These are phyloP conservation scores for Caenorhabditis sp. DNA, from an alignment of 2,888 invertebrate species.

Conservation along the genomic window DNA sequence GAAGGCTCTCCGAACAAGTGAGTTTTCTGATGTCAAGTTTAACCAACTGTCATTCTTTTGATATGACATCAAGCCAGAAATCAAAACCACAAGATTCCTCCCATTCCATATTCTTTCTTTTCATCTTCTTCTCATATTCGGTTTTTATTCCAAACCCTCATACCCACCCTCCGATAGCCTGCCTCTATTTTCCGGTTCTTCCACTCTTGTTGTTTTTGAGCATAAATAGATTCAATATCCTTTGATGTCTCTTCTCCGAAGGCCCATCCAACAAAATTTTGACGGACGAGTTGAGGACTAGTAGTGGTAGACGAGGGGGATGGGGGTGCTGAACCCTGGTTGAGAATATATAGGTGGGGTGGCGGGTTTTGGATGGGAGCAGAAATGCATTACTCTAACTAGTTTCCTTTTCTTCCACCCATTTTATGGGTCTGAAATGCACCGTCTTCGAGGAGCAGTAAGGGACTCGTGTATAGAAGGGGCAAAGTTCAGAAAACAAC, in stretches of 20 bases:
- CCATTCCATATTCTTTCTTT: slow-evolving; percentile 11
- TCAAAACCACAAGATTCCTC: slow-evolving; percentile 15
- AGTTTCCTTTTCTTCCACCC: slow-evolving; percentile 24
- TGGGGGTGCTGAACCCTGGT: background rate
- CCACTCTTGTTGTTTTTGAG: slow-evolving; percentile 61
- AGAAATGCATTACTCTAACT: slow-evolving; percentile 57
- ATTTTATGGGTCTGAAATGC: slow-evolving; percentile 38
- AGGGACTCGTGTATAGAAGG: background rate
- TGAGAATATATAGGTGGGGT: slow-evolving; percentile 21
- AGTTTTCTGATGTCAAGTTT: slow-evolving; percentile 25
- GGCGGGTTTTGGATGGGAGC: background rate
- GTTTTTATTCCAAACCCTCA: slow-evolving; percentile 1
- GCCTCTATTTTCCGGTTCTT: slow-evolving; percentile 34
- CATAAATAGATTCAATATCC: slow-evolving; percentile 63
- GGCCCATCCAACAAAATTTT: slow-evolving; percentile 43
- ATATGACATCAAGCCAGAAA: slow-evolving; percentile 4
- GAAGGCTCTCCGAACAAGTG: slow-evolving; percentile 62
- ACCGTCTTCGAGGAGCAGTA: background rate
- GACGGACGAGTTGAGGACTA: slow-evolving; percentile 26
- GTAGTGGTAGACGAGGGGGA: slow-evolving; percentile 1
- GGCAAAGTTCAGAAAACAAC: slow-evolving; percentile 54
- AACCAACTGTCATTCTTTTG: slow-evolving; percentile 17
- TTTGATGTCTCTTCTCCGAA: slow-evolving; percentile 59
- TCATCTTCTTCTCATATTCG: slow-evolving; percentile 21
- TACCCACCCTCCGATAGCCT: background rate